These are phyloP conservation scores for Pseudocheirus occidentalis DNA, from an alignment of 2,797 vertebrate genomes.

Conservation along the genomic window DNA sequence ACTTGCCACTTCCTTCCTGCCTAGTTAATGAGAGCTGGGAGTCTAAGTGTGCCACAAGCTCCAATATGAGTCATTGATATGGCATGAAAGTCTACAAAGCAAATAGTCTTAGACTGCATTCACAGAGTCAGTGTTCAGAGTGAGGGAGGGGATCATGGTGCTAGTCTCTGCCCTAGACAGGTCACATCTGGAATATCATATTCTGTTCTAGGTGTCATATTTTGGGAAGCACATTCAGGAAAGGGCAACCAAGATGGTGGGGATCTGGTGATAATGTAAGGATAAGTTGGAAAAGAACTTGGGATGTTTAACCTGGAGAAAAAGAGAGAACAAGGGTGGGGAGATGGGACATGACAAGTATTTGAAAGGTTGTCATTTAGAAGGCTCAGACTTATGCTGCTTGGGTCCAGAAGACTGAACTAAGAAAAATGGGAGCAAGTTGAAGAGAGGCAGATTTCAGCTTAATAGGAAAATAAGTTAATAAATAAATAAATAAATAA, in stretches of 20 bases:
- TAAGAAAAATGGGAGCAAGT: not conserved
- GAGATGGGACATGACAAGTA: not conserved
- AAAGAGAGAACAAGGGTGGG: not conserved
- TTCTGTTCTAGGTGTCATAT: not conserved
- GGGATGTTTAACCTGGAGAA: not conserved
- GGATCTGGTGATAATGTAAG: not conserved
- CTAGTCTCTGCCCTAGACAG: not conserved
- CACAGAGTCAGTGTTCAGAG: not conserved
- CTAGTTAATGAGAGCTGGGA: not conserved
- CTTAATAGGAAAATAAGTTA: not conserved
- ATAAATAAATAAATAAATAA: no score
- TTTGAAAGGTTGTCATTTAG: not conserved
- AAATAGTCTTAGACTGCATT: not conserved
- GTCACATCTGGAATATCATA: not conserved
- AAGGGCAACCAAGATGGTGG: not conserved
- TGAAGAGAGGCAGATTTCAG: not conserved
- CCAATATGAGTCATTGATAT: not conserved
- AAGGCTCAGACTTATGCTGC: not conserved
- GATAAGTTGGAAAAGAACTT: not conserved
- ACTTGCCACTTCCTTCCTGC: not conserved
- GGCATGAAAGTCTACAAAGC: not conserved
- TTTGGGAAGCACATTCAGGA: not conserved
- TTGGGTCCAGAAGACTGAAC: no score
- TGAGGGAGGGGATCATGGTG: not conserved
- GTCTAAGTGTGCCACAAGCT: not conserved